Percentiles rank a stretch among this genome's conserved stretches.
Conservation (phyloP, 2,888 invertebrate species). For the Corbicula japonica region DNA sequence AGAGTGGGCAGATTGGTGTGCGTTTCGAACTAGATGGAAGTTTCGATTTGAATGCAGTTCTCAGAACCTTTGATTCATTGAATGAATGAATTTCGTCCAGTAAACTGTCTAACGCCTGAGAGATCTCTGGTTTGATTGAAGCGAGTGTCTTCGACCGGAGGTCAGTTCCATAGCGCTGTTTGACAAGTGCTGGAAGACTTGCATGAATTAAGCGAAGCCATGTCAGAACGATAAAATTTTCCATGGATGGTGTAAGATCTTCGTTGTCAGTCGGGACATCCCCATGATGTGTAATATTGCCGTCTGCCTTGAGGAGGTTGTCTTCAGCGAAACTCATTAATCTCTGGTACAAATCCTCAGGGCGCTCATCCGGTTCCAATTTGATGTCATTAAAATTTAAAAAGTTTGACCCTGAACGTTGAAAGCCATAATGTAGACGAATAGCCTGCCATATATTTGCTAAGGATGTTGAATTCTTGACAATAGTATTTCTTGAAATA, state of each 20-base stretch:
- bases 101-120: slow-evolving; percentile 39
- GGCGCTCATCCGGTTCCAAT: slow-evolving; percentile 51
- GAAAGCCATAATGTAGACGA: slow-evolving; percentile 61
- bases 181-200: slow-evolving; percentile 57
- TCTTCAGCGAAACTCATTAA: slow-evolving; percentile 55
- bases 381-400: slow-evolving; percentile 52
- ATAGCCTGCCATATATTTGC: slow-evolving; percentile 60
- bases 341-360: slow-evolving; percentile 59
- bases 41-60: slow-evolving; percentile 6
- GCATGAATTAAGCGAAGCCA: slow-evolving; percentile 66
- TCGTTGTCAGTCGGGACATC: no score
- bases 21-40: not conserved
- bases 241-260: slow-evolving; percentile 61
- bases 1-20: slow-evolving; percentile 43
- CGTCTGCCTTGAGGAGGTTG: slow-evolving; percentile 42
- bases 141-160: no score
- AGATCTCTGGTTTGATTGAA: slow-evolving; percentile 68
- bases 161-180: slow-evolving; percentile 68
- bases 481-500: slow-evolving; percentile 60
- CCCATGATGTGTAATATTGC: slow-evolving; percentile 58
- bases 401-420: slow-evolving; percentile 60
- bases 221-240: slow-evolving; percentile 60
- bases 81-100: slow-evolving; percentile 36
- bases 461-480: slow-evolving; percentile 61
- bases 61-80: slow-evolving; percentile 27